Percentiles rank a stretch among this genome's conserved stretches.
Evolutionary conservation across 64 coral and sea anemone genomes (phyloP).

Genomic region (Acropora yongei): DNA sequence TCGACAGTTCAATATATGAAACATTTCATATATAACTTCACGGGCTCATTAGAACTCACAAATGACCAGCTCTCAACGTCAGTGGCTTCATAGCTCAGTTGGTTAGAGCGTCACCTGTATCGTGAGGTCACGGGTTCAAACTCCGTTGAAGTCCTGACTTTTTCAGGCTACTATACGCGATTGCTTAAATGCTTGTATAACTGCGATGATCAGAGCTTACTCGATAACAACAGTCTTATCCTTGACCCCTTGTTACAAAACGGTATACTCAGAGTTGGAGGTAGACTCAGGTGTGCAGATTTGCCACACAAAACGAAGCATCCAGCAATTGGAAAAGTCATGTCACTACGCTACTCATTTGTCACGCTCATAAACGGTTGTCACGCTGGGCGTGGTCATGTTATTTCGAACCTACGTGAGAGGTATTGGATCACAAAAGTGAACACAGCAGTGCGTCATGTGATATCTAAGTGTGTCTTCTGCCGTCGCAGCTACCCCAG

Average conservation of each 20-base stretch:
- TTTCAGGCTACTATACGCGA: too few species aligned
- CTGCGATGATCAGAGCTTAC: too few species aligned
- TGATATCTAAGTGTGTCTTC: constrained; percentile 8
- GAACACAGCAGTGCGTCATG: constrained; percentile 2
- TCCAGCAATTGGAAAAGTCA: neutral
- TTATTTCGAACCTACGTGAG: neutral
- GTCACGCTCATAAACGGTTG: constrained; percentile 12
- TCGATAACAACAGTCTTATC: neutral
- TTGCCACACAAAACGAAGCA: constrained; percentile 7
- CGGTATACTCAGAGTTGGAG: constrained; percentile 4
- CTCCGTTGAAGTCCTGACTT: too few species aligned
- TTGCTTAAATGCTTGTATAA: too few species aligned
- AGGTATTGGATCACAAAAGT: constrained; percentile 18
- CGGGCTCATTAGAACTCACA: too few species aligned
- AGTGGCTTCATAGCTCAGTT: too few species aligned
- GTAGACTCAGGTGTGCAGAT: neutral
- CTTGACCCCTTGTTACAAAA: constrained; percentile 3
- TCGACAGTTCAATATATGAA: too few species aligned
- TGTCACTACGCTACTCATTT: constrained; percentile 27
- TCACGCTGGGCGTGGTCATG: neutral
- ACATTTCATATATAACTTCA: too few species aligned
- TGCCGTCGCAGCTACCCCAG: neutral
- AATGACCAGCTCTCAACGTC: too few species aligned
- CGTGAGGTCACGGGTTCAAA: too few species aligned
- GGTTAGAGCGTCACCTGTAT: too few species aligned